Conservation (phyloP, 2,888 invertebrate species). For the Gonocerus acuteangulatus region DNA sequence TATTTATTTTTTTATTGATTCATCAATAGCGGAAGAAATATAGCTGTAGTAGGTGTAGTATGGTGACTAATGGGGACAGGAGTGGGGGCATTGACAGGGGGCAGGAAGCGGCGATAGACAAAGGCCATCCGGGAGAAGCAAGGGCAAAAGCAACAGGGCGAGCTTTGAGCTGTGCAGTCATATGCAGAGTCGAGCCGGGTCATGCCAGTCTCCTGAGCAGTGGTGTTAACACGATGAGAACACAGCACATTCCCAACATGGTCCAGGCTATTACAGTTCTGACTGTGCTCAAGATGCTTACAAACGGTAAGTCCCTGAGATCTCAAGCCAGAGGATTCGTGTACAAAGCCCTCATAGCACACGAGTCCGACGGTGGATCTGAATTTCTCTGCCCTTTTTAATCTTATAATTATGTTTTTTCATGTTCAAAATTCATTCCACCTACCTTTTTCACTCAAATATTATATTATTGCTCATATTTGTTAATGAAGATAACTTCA, state of each 20-base stretch:
- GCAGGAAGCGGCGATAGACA: conserved; percentile 7
- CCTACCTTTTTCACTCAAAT: no score
- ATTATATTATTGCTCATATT: no score
- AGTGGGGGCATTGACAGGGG: conserved; percentile 21
- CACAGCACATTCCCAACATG: conserved; percentile 47
- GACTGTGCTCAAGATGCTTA: conserved; percentile 72
- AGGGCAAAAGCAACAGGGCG: conserved; percentile 1
- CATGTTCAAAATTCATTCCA: no score
- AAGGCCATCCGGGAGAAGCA: conserved; percentile 18
- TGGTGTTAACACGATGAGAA: conserved; percentile 29
- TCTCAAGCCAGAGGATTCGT: background rate
- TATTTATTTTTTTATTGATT: no score
- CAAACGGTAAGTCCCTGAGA: conserved; percentile 59
- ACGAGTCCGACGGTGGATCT: no score
- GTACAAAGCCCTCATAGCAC: no score
- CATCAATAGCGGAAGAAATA: no score
- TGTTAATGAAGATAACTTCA: no score
- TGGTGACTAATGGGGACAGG: background rate
- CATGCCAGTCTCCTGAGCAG: conserved; percentile 13
- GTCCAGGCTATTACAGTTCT: conserved; percentile 80
- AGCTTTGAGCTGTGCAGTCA: background rate
- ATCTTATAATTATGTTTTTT: no score
- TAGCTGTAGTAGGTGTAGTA: no score
- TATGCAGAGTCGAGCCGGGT: background rate
- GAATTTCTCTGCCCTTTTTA: no score